Percentiles rank a stretch among this genome's conserved stretches.
These are phyloP conservation scores for Athene noctua DNA, from an alignment of 2,113 vertebrate genomes.

Conservation along the genomic window DNA sequence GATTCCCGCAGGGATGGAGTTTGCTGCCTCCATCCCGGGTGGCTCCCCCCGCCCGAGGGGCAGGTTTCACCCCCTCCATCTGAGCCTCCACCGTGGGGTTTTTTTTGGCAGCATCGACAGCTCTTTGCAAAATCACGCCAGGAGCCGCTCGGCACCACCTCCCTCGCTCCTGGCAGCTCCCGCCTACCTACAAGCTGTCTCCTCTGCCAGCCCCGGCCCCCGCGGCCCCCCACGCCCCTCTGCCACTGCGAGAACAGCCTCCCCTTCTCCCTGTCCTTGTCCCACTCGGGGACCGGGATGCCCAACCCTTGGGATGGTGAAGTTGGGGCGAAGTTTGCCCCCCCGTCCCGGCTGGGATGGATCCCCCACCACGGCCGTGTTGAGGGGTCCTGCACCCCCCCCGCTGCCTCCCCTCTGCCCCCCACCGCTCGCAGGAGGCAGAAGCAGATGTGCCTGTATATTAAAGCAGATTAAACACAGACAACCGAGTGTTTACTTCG, in stretches of 20 bases:
- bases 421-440: not conserved
- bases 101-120: not conserved
- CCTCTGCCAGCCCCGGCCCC: not conserved
- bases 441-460: not conserved
- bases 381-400: not conserved
- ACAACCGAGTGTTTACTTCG: not conserved
- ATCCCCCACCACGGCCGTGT: not conserved
- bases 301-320: fast-evolving
- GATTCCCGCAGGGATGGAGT: not conserved
- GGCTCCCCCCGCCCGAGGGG: not conserved
- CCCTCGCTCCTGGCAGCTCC: not conserved
- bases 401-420: fast-evolving
- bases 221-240: not conserved
- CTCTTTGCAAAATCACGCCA: not conserved
- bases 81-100: not conserved
- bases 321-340: not conserved
- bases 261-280: not conserved
- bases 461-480: not conserved
- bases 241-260: not conserved
- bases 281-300: fast-evolving
- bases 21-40: not conserved
- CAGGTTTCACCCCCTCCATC: not conserved
- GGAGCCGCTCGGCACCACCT: not conserved
- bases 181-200: constrained; percentile 16
- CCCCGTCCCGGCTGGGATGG: fast-evolving